Evolutionary conservation across 1,140 invertebrate species (phyloP).

Genomic region (Drosophila watanabei): DNA sequence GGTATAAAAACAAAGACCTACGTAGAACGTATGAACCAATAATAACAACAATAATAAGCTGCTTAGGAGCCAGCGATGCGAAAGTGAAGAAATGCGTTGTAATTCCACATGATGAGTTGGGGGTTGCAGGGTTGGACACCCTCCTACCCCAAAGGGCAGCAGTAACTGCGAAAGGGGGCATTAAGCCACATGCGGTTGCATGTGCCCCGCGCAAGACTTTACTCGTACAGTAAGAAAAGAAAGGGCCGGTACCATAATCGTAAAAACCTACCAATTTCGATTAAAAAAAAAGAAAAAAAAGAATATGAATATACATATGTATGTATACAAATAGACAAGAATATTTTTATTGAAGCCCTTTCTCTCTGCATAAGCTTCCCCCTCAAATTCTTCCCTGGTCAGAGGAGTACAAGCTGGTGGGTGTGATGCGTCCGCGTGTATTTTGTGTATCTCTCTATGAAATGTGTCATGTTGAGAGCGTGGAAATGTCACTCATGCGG

Average conservation of each 20-base stretch:
- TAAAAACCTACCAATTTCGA: too few relatives aligned
- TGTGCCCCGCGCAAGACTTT: slow-evolving; percentile 48
- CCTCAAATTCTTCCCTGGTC: slow-evolving; percentile 1
- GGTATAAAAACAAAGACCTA: slow-evolving; percentile 24
- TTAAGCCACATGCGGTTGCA: slow-evolving; percentile 72
- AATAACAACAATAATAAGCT: slow-evolving; percentile 81
- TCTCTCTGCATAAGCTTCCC: neutral
- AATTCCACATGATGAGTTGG: slow-evolving; percentile 55
- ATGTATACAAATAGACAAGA: neutral
- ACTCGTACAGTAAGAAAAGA: neutral
- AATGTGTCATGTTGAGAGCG: slow-evolving; percentile 82
- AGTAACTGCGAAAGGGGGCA: slow-evolving; percentile 38
- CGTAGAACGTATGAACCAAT: slow-evolving; percentile 29
- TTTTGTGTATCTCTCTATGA: slow-evolving; percentile 62
- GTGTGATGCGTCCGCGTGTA: slow-evolving; percentile 4
- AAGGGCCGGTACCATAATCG: too few relatives aligned
- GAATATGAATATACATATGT: too few relatives aligned
- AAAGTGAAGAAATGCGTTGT: slow-evolving; percentile 83
- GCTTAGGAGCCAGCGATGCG: slow-evolving; percentile 78
- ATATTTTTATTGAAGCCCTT: neutral
- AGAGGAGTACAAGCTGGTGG: neutral
- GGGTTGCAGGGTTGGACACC: neutral
- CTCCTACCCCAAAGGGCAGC: neutral
- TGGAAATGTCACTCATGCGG: slow-evolving; percentile 80
- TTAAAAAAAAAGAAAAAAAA: too few relatives aligned